Evolutionary conservation across 2,113 vertebrate species (phyloP).

Genomic region (Desmodus rotundus): DNA sequence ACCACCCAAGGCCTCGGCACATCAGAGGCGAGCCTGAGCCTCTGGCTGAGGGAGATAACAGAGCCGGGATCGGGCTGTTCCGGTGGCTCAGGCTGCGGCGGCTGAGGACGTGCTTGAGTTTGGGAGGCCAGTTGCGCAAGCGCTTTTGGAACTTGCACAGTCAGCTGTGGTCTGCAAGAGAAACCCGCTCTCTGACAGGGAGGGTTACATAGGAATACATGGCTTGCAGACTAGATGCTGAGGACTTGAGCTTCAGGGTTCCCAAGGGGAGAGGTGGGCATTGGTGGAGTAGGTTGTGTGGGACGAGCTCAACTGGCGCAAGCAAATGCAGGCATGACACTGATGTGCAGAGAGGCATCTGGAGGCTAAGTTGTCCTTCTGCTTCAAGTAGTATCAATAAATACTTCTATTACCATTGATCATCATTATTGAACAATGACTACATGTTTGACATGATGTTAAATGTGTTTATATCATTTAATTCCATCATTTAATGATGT

Average conservation of each 20-base stretch:
- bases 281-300: neutral
- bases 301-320: neutral
- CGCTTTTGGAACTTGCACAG: neutral
- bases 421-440: neutral
- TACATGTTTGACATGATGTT: neutral
- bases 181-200: neutral
- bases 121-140: neutral
- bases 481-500: neutral
- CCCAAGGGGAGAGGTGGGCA: neutral
- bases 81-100: neutral
- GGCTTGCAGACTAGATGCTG: neutral
- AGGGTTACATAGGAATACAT: rapidly evolving
- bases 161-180: neutral
- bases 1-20: slow-evolving; percentile 37
- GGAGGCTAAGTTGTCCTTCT: neutral
- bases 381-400: neutral
- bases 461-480: slow-evolving; percentile 7
- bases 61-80: neutral
- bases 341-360: too few species aligned
- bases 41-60: slow-evolving; percentile 43
- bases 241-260: neutral
- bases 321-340: rapidly evolving
- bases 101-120: neutral
- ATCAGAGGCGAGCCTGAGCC: neutral
- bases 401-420: neutral